These are phyloP conservation scores for Stichodactyla mertensii DNA, from an alignment of 64 coral and sea anemone species.

Conservation along the genomic window DNA sequence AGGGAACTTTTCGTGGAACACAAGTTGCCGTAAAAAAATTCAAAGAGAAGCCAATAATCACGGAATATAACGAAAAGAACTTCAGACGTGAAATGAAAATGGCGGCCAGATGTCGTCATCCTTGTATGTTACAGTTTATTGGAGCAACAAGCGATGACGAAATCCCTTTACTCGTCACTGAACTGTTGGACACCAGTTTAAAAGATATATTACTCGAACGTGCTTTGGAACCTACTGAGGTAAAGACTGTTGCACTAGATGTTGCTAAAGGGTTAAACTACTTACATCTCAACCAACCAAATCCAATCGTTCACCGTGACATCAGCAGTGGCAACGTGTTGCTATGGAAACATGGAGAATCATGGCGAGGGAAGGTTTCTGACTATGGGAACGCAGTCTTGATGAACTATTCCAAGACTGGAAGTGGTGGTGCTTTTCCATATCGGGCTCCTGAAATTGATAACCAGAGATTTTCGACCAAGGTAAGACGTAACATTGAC, in stretches of 20 bases:
- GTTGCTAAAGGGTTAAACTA: constrained; percentile 44
- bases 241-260: constrained; percentile 30
- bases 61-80: background rate
- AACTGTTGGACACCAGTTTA: constrained; percentile 51
- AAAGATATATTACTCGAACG: background rate
- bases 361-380: constrained; percentile 56
- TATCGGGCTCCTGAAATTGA: too few species aligned
- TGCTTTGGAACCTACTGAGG: background rate
- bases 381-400: constrained; percentile 51
- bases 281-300: constrained; percentile 25
- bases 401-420: too few species aligned
- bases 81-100: constrained; percentile 61
- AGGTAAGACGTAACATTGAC: too few species aligned
- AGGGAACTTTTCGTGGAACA: constrained; percentile 31
- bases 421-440: too few species aligned
- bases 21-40: constrained; percentile 56
- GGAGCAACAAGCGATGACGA: constrained; percentile 51
- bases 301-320: constrained; percentile 58
- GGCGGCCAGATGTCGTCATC: constrained; percentile 63
- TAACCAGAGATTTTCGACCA: too few species aligned
- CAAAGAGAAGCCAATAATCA: background rate
- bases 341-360: constrained; percentile 25
- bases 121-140: constrained; percentile 69
- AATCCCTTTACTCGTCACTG: constrained; percentile 43
- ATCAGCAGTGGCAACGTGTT: constrained; percentile 64